phyloP scores from a whole-genome alignment of 1,140 invertebrate species.

The Drosophila virilis region DNA sequence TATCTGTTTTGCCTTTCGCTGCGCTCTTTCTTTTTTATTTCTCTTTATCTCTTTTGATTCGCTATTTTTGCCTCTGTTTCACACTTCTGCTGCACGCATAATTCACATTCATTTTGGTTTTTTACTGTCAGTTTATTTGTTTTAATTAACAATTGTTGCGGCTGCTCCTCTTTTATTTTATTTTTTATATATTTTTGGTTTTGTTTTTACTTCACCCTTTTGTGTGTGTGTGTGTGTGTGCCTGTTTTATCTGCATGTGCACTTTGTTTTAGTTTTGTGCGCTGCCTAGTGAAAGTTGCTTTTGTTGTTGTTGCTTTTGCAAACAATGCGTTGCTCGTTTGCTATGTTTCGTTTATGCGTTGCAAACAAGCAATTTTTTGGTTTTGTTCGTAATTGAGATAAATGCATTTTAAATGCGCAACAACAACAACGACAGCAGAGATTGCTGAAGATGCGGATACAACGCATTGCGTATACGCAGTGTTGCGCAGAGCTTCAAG shows the following conservation, averaged over 20 bases:
- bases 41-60: conserved; percentile 1
- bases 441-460: conserved; percentile 38
- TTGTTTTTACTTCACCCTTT: conserved; percentile 39
- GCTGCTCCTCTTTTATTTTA: conserved; percentile 19
- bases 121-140: conserved; percentile 68
- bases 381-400: conserved; percentile 72
- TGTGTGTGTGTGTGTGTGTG: conserved; percentile 16
- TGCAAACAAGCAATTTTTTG: conserved; percentile 74
- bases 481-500: conserved; percentile 16
- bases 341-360: conserved; percentile 65
- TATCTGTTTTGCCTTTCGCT: conserved; percentile 6
- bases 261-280: conserved; percentile 77
- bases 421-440: conserved; percentile 24
- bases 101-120: conserved; percentile 59
- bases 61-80: conserved; percentile 12
- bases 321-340: conserved; percentile 66
- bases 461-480: conserved; percentile 54
- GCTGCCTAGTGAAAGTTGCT: conserved; percentile 64
- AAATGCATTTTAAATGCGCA: conserved; percentile 80
- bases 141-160: conserved; percentile 74
- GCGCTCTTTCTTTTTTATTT: conserved; percentile 21
- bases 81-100: conserved; percentile 62
- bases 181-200: neutral
- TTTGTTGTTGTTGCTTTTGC: conserved; percentile 36
- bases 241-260: conserved; percentile 53